phyloP scores from a whole-genome alignment of 2,113 vertebrate genomes.

The Saimiri boliviensis region DNA sequence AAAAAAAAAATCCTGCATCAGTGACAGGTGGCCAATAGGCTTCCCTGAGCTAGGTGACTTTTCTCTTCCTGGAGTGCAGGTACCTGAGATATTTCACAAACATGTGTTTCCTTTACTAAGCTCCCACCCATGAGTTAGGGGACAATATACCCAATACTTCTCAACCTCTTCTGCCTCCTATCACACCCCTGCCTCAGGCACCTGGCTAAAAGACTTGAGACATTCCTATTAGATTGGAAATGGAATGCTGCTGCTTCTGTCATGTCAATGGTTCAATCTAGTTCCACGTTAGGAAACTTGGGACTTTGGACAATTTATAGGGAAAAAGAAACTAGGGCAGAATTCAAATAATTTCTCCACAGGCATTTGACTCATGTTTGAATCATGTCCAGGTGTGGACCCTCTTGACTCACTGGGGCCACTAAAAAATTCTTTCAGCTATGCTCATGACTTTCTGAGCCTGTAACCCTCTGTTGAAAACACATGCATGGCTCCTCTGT shows the following conservation, averaged over 20 bases:
- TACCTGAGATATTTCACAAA: background rate
- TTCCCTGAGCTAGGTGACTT: background rate
- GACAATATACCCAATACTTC: background rate
- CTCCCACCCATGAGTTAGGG: background rate
- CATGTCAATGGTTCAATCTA: background rate
- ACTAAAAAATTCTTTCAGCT: background rate
- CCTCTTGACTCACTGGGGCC: background rate
- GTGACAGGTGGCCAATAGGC: background rate
- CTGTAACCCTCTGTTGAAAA: background rate
- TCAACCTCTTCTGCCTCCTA: background rate
- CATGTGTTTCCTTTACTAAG: background rate
- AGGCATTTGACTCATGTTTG: background rate
- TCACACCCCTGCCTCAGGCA: background rate
- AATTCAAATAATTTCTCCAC: background rate
- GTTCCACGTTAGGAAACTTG: background rate
- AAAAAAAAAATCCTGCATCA: no score
- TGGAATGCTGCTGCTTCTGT: background rate
- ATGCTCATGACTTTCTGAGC: background rate
- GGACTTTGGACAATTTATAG: background rate
- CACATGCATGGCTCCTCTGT: fast-evolving
- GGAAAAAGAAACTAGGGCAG: background rate
- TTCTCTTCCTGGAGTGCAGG: background rate
- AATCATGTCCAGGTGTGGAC: background rate
- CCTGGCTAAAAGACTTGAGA: background rate
- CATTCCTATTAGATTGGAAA: background rate